Percentiles rank a stretch among this genome's conserved stretches.
Evolutionary conservation across 2,797 vertebrate genomes (phyloP).

Genomic region (Gymnodraco acuticeps): DNA sequence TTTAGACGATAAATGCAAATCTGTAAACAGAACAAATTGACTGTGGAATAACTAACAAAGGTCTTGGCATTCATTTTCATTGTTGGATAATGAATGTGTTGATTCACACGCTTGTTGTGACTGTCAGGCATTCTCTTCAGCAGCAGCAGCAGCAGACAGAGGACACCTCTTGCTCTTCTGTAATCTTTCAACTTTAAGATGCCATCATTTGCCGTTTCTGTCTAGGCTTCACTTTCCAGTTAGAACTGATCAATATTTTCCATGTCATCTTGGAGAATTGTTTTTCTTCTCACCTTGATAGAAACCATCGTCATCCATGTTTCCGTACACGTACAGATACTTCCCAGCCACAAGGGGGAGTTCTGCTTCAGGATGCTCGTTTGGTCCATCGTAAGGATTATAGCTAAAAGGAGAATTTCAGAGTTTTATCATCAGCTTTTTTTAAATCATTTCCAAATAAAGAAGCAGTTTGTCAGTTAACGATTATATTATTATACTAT

Average conservation of each 20-base stretch:
- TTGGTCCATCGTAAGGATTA: conserved; percentile 98
- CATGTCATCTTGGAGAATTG: neutral
- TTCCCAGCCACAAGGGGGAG: conserved; percentile 97
- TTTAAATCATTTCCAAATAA: neutral
- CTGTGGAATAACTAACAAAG: conserved; percentile 2
- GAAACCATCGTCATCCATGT: conserved; percentile 99
- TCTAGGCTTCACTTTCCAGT: neutral
- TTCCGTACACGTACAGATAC: conserved; percentile 97
- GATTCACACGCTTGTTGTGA: conserved; percentile 34
- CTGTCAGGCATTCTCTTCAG: conserved; percentile 24
- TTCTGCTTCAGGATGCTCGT: conserved; percentile 97
- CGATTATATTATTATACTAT: too few relatives aligned
- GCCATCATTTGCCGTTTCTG: neutral
- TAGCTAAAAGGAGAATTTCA: conserved; percentile 83
- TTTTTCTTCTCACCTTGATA: conserved; percentile 90
- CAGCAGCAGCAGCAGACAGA: conserved; percentile 33
- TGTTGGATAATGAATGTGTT: conserved; percentile 31
- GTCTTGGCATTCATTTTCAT: conserved; percentile 27
- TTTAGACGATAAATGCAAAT: neutral
- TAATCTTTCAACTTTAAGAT: neutral
- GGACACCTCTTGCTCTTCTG: conserved; percentile 1
- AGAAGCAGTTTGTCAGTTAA: neutral
- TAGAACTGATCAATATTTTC: neutral
- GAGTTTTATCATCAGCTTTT: neutral
- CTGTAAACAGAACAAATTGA: neutral